Conservation (phyloP, 92 coral and sea anemone genomes). For the Umimayanthus kanabou region DNA sequence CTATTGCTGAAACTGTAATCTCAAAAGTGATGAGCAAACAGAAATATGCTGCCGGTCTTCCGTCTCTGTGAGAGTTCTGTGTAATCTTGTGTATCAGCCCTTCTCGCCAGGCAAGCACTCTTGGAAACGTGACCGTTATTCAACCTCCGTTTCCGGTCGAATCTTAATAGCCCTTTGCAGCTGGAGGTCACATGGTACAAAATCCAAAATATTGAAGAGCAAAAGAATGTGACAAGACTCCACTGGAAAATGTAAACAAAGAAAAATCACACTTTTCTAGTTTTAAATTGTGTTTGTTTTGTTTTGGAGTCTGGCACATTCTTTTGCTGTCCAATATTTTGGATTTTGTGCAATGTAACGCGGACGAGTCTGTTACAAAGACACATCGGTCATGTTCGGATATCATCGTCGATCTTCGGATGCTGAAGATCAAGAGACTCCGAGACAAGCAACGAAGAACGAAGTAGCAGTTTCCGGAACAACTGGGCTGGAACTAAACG, state of each 20-base stretch:
- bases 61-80: neutral
- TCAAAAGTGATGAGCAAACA: neutral
- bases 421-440: neutral
- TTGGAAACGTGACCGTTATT: neutral
- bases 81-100: neutral
- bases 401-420: neutral
- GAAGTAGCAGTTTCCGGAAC: neutral
- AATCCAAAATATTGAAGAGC: too few species aligned
- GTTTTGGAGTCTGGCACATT: too few species aligned
- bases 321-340: too few species aligned
- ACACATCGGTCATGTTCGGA: neutral
- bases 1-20: too few species aligned
- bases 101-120: neutral
- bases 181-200: too few species aligned
- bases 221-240: too few species aligned
- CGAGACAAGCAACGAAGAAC: neutral
- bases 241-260: too few species aligned
- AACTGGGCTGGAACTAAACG: neutral
- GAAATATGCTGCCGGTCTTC: neutral
- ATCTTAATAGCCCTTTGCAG: too few species aligned
- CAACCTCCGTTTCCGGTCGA: constrained; percentile 17
- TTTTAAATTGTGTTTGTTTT: too few species aligned
- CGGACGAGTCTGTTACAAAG: neutral
- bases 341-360: too few species aligned
- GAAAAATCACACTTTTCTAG: too few species aligned